Evolutionary conservation across 2,797 vertebrate genomes (phyloP).

Genomic region (Enteromius afrohamiltoni): DNA sequence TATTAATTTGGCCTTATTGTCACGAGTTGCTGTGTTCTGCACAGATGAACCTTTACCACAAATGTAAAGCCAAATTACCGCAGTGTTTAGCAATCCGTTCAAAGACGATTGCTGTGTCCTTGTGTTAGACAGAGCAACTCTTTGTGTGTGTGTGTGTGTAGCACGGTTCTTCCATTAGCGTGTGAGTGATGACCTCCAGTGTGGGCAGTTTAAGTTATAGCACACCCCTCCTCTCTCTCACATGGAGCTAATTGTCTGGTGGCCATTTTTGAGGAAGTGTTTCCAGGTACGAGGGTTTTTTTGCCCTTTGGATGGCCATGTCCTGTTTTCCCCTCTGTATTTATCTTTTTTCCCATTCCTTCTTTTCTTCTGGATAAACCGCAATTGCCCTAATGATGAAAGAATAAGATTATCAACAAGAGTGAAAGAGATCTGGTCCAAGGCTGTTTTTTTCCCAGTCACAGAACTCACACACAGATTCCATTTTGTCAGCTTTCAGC

Average conservation of each 20-base stretch:
- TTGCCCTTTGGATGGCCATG: conserved; percentile 44
- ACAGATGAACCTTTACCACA: conserved; percentile 42
- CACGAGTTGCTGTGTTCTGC: conserved; percentile 27
- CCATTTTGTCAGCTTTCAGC: conserved; percentile 83
- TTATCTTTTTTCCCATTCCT: conserved; percentile 62
- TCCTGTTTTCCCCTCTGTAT: conserved; percentile 56
- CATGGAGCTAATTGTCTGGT: conserved; percentile 64
- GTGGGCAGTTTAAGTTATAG: conserved; percentile 68
- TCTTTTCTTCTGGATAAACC: conserved; percentile 68
- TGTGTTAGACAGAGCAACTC: conserved; percentile 16
- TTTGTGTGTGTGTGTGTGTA: conserved; percentile 51
- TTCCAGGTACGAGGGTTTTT: conserved; percentile 55
- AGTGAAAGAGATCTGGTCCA: conserved; percentile 26
- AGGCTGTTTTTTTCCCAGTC: conserved; percentile 23
- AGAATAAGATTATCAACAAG: conserved; percentile 53
- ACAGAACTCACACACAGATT: conserved; percentile 68
- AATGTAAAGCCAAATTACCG: conserved; percentile 32
- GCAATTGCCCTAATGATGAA: conserved; percentile 76
- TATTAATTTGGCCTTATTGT: conserved; percentile 61
- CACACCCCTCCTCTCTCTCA: conserved; percentile 71
- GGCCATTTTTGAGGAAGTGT: conserved; percentile 62
- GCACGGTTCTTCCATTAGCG: conserved; percentile 79
- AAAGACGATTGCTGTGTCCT: conserved; percentile 45
- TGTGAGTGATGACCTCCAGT: conserved; percentile 62
- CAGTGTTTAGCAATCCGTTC: conserved; percentile 42